A percentile compares a stretch with the other conserved stretches of the same genome.
Conservation (phyloP, 2,888 invertebrate genomes). For the Platycheirus albimanus region DNA sequence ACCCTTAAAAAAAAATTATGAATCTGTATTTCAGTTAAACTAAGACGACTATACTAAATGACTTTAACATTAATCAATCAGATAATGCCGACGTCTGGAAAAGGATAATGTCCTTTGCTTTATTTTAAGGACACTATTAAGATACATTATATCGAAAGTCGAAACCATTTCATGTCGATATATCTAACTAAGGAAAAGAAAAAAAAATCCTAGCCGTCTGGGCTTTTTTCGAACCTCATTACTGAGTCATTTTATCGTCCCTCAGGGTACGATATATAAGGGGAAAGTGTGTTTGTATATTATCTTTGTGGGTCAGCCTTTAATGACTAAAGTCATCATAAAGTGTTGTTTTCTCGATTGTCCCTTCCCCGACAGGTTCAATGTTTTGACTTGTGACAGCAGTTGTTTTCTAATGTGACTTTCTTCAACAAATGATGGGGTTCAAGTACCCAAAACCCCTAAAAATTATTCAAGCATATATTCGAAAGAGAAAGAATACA, state of each 20-base stretch:
- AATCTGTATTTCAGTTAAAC: neutral
- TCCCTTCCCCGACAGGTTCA: slow-evolving; percentile 26
- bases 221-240: slow-evolving; percentile 1
- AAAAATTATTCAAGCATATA: slow-evolving; percentile 37
- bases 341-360: slow-evolving; percentile 6
- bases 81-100: neutral
- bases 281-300: neutral
- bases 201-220: slow-evolving; percentile 11
- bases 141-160: slow-evolving; percentile 17
- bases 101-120: slow-evolving; percentile 3
- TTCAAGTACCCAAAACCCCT: slow-evolving; percentile 4
- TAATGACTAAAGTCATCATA: slow-evolving; percentile 37
- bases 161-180: neutral
- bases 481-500: slow-evolving; percentile 40
- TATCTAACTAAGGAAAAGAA: neutral
- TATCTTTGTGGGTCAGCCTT: slow-evolving; percentile 20
- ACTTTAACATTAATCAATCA: slow-evolving; percentile 20
- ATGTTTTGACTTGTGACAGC: slow-evolving; percentile 39
- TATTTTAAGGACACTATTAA: slow-evolving; percentile 10
- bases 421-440: slow-evolving; percentile 1
- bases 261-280: neutral
- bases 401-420: slow-evolving; percentile 29
- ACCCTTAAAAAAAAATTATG: neutral
- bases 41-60: neutral
- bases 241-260: slow-evolving; percentile 12